Conservation (phyloP, 2,113 vertebrate species). For the Garra rufa region DNA sequence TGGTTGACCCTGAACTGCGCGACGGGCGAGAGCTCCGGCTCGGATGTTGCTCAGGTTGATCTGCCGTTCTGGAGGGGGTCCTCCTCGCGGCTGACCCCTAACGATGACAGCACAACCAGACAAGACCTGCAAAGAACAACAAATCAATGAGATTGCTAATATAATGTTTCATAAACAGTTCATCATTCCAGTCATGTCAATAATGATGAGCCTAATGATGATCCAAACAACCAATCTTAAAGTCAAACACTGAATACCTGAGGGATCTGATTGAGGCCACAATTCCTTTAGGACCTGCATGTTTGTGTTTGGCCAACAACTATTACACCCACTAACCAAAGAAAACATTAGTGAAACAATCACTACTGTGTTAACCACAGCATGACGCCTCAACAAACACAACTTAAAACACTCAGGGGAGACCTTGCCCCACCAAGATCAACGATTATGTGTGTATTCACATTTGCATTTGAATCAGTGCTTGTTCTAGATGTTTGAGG, state of each 20-base stretch:
- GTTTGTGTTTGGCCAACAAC: slow-evolving; percentile 2
- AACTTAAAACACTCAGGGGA: background rate
- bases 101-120: slow-evolving; percentile 98
- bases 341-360: background rate
- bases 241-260: background rate
- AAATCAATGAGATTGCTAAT: background rate
- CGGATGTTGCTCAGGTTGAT: slow-evolving; percentile 98
- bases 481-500: background rate
- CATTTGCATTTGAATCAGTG: slow-evolving; percentile 20
- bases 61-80: slow-evolving; percentile 93
- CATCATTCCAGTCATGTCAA: background rate
- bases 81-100: slow-evolving; percentile 91
- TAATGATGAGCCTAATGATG: background rate
- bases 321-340: background rate
- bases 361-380: slow-evolving; percentile 6
- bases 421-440: background rate
- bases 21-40: slow-evolving; percentile 85
- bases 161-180: background rate
- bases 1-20: slow-evolving; percentile 83
- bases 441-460: background rate
- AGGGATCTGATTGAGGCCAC: background rate
- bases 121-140: slow-evolving; percentile 79
- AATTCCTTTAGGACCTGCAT: background rate
- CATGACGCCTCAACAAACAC: background rate
- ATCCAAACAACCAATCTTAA: slow-evolving; percentile 10